These are phyloP conservation scores for Neomorphus geoffroyi DNA, from an alignment of 2,797 vertebrate genomes.

Conservation along the genomic window DNA sequence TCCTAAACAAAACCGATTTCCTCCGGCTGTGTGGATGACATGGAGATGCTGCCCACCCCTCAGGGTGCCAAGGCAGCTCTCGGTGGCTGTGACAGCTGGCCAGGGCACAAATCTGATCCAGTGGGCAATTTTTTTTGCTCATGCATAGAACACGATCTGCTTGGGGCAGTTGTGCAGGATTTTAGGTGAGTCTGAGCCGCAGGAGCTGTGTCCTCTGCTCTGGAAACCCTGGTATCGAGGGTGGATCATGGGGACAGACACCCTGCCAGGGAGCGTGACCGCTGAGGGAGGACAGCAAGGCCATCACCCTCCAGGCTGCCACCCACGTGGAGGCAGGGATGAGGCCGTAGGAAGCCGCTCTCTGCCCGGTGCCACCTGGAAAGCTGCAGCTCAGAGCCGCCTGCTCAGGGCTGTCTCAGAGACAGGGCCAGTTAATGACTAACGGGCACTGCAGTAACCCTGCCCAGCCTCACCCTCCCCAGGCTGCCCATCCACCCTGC, in stretches of 20 bases:
- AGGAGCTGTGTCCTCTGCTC: not conserved
- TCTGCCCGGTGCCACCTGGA: not conserved
- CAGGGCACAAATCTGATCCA: too few species aligned
- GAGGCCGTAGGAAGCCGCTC: not conserved
- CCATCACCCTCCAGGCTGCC: not conserved
- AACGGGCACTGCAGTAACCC: accelerated
- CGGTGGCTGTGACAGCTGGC: too few species aligned
- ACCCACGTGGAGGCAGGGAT: not conserved
- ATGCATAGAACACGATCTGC: accelerated
- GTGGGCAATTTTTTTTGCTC: not conserved
- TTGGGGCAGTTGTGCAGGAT: accelerated
- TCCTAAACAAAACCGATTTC: not conserved
- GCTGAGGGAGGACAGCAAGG: accelerated
- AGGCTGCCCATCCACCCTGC: accelerated
- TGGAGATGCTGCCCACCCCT: not conserved
- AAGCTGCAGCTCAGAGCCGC: not conserved
- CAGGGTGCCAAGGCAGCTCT: not conserved
- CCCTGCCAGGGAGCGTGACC: not conserved
- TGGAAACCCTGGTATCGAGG: too few species aligned
- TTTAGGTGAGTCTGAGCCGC: not conserved
- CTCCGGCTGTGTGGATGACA: accelerated
- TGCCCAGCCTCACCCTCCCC: not conserved
- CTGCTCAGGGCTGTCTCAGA: accelerated
- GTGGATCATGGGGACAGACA: not conserved
- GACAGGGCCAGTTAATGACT: not conserved